Conservation (phyloP, 2,888 invertebrate genomes). For the Papilio gigon region DNA sequence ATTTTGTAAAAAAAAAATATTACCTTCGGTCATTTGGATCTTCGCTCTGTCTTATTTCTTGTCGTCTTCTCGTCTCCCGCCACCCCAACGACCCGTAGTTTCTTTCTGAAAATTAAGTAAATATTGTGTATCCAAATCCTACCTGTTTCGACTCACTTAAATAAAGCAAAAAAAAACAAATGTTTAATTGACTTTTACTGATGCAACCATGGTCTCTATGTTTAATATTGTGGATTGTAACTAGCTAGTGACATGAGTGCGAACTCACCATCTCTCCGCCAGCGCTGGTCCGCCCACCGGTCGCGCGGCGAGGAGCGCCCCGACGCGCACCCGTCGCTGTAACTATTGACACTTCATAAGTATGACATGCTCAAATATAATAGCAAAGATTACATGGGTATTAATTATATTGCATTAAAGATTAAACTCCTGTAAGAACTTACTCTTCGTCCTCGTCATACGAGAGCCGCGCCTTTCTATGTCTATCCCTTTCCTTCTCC, state of each 20-base stretch:
- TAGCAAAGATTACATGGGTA: neutral
- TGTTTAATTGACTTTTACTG: too few relatives aligned
- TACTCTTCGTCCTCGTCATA: slow-evolving; percentile 89
- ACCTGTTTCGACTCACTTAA: neutral
- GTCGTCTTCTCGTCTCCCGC: slow-evolving; percentile 77
- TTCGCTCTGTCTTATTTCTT: slow-evolving; percentile 84
- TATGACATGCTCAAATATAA: neutral
- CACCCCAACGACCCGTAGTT: slow-evolving; percentile 79
- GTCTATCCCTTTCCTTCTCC: slow-evolving; percentile 74
- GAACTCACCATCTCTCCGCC: slow-evolving; percentile 74
- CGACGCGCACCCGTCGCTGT: slow-evolving; percentile 75
- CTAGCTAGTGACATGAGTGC: neutral
- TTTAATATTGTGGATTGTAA: too few relatives aligned
- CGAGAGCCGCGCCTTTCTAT: slow-evolving; percentile 84
- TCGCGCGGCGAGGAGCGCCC: slow-evolving; percentile 73
- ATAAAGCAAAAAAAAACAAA: too few relatives aligned
- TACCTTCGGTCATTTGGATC: slow-evolving; percentile 73
- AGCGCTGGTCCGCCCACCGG: slow-evolving; percentile 72
- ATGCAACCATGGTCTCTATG: too few relatives aligned
- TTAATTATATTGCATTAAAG: neutral
- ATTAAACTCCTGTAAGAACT: slow-evolving; percentile 53
- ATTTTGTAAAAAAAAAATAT: neutral
- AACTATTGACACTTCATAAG: slow-evolving; percentile 52
- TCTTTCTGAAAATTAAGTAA: slow-evolving; percentile 61
- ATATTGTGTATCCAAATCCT: neutral